Evolutionary conservation across 2,113 vertebrate species (phyloP).

Genomic region (Sander lucioperca): DNA sequence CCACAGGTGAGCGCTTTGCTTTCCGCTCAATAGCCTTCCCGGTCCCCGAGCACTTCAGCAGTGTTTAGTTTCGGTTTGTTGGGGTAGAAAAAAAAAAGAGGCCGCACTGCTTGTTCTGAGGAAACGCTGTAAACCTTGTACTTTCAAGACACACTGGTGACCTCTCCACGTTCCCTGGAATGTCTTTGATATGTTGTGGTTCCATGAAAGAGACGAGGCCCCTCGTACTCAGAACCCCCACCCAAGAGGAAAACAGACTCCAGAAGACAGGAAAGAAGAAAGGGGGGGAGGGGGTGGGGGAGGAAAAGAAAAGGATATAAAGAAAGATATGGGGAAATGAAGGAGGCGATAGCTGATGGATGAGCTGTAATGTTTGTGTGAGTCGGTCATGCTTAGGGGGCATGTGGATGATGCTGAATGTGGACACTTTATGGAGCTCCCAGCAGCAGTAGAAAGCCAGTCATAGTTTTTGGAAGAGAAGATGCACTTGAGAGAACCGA

Average conservation of each 20-base stretch:
- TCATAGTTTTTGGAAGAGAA: conserved; percentile 28
- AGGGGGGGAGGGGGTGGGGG: not conserved
- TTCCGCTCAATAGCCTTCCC: conserved; percentile 2
- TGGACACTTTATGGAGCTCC: conserved; percentile 12
- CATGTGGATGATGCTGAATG: conserved; percentile 12
- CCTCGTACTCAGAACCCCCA: conserved; percentile 35
- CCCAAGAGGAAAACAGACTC: conserved; percentile 31
- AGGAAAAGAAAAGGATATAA: not conserved
- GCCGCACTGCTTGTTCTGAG: conserved; percentile 27
- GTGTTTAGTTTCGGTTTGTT: conserved; percentile 29
- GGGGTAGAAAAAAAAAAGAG: conserved; percentile 25
- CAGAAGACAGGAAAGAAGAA: conserved; percentile 18
- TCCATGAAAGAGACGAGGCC: conserved; percentile 46
- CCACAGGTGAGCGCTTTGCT: conserved; percentile 10
- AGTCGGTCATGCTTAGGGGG: not conserved
- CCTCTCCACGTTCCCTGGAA: conserved; percentile 59
- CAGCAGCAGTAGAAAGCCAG: not conserved
- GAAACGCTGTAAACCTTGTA: conserved; percentile 48
- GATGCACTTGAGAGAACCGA: conserved; percentile 31
- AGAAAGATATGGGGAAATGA: conserved; percentile 22
- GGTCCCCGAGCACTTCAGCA: conserved; percentile 16
- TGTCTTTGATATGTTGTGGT: conserved; percentile 69
- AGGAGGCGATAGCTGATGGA: conserved; percentile 48
- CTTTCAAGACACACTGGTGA: conserved; percentile 55
- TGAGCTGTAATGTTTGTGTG: conserved; percentile 34